A percentile compares a stretch with the other conserved stretches of the same genome.
phyloP scores from a whole-genome alignment of 2,113 vertebrate species.

The Aphyosemion australe region DNA sequence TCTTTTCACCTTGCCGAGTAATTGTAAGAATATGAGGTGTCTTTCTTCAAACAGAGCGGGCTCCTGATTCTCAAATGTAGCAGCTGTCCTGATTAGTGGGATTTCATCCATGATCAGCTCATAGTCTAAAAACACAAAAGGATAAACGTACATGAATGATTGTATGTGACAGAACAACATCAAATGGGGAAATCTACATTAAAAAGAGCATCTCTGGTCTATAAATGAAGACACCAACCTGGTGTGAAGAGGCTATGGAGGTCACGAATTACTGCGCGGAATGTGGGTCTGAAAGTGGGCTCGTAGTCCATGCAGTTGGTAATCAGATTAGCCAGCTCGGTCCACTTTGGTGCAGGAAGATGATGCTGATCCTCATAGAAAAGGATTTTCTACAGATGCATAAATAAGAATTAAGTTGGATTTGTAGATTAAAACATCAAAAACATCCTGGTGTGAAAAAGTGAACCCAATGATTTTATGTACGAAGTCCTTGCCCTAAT shows the following conservation, averaged over 20 bases:
- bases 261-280: constrained; percentile 93
- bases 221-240: constrained; percentile 75
- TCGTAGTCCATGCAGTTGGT: constrained; percentile 97
- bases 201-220: too few species aligned
- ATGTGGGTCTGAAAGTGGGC: constrained; percentile 90
- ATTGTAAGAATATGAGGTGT: constrained; percentile 96
- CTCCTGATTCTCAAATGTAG: constrained; percentile 87
- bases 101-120: constrained; percentile 92
- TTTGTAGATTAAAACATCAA: not conserved
- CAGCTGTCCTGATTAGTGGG: constrained; percentile 84
- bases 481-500: too few species aligned
- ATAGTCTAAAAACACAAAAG: constrained; percentile 82
- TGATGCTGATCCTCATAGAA: constrained; percentile 96
- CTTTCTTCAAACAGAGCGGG: constrained; percentile 95
- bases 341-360: constrained; percentile 95
- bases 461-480: too few species aligned
- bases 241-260: constrained; percentile 97
- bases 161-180: too few species aligned
- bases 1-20: constrained; percentile 89
- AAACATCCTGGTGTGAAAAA: not conserved
- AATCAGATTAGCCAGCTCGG: constrained; percentile 94
- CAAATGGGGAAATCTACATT: too few species aligned
- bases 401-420: too few species aligned
- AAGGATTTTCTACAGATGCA: constrained; percentile 84
- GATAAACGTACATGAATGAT: not conserved